phyloP scores from a whole-genome alignment of 64 coral and sea anemone species.

The Hydrozoanthus tunicans region DNA sequence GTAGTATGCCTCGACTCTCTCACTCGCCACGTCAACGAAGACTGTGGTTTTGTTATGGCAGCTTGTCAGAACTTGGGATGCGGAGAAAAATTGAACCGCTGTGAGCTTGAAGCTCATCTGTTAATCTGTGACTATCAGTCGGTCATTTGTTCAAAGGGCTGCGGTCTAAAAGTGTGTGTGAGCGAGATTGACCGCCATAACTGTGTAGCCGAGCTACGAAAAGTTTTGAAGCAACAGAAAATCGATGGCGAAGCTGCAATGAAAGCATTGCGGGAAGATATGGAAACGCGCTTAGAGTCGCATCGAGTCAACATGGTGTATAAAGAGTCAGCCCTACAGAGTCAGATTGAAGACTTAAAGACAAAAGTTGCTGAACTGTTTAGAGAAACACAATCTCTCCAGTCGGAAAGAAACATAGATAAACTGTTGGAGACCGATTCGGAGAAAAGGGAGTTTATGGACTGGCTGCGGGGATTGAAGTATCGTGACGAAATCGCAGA shows the following conservation, averaged over 20 bases:
- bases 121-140: conserved; percentile 74
- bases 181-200: conserved; percentile 78
- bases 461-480: conserved; percentile 89
- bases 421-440: conserved; percentile 48
- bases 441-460: conserved; percentile 69
- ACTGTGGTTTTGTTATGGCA: conserved; percentile 70
- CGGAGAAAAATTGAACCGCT: conserved; percentile 65
- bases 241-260: conserved; percentile 30
- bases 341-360: conserved; percentile 90
- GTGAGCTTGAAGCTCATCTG: conserved; percentile 73
- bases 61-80: conserved; percentile 74
- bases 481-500: conserved; percentile 90
- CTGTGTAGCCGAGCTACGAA: conserved; percentile 76
- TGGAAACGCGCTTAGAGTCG: conserved; percentile 78
- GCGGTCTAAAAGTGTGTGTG: conserved; percentile 81
- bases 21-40: conserved; percentile 75
- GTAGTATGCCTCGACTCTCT: conserved; percentile 68
- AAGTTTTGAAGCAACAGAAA: conserved; percentile 71
- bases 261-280: conserved; percentile 53
- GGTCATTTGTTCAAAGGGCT: conserved; percentile 73
- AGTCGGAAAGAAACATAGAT: conserved; percentile 64
- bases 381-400: conserved; percentile 63
- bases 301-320: conserved; percentile 94
- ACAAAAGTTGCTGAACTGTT: conserved; percentile 67
- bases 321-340: conserved; percentile 84